phyloP scores from a whole-genome alignment of 2,113 vertebrate species.

The Sander vitreus region DNA sequence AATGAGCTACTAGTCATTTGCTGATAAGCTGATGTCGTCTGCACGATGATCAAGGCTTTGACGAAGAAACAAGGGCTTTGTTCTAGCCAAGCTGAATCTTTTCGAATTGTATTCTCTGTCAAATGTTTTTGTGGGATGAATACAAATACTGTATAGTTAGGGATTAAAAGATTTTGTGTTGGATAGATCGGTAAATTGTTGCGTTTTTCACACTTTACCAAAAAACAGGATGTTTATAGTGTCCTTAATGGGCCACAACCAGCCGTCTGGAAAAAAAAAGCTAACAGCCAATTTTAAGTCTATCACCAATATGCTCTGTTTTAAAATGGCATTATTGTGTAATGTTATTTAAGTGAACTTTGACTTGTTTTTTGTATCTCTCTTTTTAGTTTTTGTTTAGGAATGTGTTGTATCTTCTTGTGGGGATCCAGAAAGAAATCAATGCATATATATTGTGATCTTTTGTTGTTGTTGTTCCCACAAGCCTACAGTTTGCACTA shows the following conservation, averaged over 20 bases:
- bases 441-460: not conserved
- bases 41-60: slow-evolving; percentile 28
- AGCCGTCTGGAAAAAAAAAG: no score
- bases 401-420: not conserved
- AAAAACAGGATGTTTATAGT: not conserved
- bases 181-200: not conserved
- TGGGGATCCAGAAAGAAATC: slow-evolving; percentile 22
- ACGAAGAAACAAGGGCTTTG: not conserved
- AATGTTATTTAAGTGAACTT: not conserved
- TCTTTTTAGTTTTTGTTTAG: slow-evolving; percentile 10
- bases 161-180: not conserved
- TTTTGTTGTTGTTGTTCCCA: slow-evolving; percentile 17
- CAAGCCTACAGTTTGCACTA: not conserved
- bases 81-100: not conserved
- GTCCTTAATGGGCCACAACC: no score
- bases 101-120: not conserved
- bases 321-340: not conserved
- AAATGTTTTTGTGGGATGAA: not conserved
- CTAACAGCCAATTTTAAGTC: not conserved
- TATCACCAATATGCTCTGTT: not conserved
- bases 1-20: not conserved
- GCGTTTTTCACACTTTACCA: not conserved
- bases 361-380: not conserved
- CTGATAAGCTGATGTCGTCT: slow-evolving; percentile 54
- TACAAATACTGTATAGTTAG: not conserved